Percentiles rank a stretch among this genome's conserved stretches.
These are phyloP conservation scores for Metopia argyrocephala DNA, from an alignment of 2,888 invertebrate species.

Conservation along the genomic window DNA sequence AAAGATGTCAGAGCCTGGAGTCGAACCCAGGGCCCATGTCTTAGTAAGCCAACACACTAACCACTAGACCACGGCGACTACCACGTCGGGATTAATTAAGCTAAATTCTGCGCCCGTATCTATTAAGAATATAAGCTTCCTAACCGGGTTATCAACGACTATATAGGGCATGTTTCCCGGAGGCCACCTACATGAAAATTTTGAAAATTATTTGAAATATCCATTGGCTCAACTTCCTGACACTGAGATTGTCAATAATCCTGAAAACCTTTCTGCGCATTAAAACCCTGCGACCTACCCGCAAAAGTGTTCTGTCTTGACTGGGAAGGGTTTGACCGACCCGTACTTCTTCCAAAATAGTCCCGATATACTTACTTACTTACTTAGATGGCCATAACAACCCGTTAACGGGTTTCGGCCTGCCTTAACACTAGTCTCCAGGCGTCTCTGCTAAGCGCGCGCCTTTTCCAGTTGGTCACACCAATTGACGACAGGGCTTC, in stretches of 20 bases:
- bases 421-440: too few species aligned
- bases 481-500: too few species aligned
- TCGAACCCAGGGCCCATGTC: too few species aligned
- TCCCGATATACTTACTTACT: too few species aligned
- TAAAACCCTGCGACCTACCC: neutral
- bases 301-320: neutral
- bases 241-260: neutral
- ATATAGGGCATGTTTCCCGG: conserved; percentile 25
- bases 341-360: neutral
- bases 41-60: too few species aligned
- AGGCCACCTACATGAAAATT: conserved; percentile 13
- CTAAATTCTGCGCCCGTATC: conserved; percentile 9
- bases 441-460: too few species aligned
- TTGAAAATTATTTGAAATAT: conserved; percentile 26
- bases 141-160: too few species aligned
- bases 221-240: neutral
- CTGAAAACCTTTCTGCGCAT: neutral
- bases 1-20: too few species aligned
- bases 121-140: conserved; percentile 12
- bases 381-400: too few species aligned
- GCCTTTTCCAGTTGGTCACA: too few species aligned
- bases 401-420: too few species aligned
- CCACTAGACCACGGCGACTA: too few species aligned
- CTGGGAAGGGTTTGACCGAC: neutral
- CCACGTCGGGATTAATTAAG: neutral